Conservation (phyloP, 2,888 invertebrate species). For the Caenorhabditis plicata region DNA sequence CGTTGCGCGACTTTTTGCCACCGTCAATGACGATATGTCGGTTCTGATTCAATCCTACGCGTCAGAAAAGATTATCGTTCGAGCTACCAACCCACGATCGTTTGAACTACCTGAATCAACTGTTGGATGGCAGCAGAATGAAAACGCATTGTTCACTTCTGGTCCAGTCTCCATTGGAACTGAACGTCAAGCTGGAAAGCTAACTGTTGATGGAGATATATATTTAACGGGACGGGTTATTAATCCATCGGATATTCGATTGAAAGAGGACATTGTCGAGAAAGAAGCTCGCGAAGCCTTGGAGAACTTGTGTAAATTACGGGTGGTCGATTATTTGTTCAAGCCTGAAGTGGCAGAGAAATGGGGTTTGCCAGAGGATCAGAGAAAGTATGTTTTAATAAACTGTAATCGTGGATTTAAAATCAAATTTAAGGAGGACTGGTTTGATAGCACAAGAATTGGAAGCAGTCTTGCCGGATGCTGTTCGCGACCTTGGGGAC, state of each 20-base stretch:
- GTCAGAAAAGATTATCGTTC: slow-evolving; percentile 92
- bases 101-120: slow-evolving; percentile 90
- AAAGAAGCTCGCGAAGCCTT: slow-evolving; percentile 84
- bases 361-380: slow-evolving; percentile 77
- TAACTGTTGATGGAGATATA: slow-evolving; percentile 90
- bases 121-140: slow-evolving; percentile 87
- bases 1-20: slow-evolving; percentile 74
- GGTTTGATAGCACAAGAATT: slow-evolving; percentile 77
- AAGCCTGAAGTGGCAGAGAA: slow-evolving; percentile 79
- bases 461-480: slow-evolving; percentile 77
- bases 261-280: slow-evolving; percentile 86
- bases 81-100: slow-evolving; percentile 97
- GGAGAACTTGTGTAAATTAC: slow-evolving; percentile 83
- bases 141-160: slow-evolving; percentile 83
- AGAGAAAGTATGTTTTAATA: too few species aligned
- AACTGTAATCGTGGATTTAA: too few species aligned
- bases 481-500: slow-evolving; percentile 85
- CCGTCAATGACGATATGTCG: slow-evolving; percentile 42
- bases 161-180: slow-evolving; percentile 93
- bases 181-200: slow-evolving; percentile 78
- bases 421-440: too few species aligned
- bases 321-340: slow-evolving; percentile 81
- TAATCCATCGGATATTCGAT: slow-evolving; percentile 89
- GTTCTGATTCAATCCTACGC: slow-evolving; percentile 75
- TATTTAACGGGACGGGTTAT: slow-evolving; percentile 83